Conservation (phyloP, 1,140 invertebrate genomes). For the Apis mellifera region DNA sequence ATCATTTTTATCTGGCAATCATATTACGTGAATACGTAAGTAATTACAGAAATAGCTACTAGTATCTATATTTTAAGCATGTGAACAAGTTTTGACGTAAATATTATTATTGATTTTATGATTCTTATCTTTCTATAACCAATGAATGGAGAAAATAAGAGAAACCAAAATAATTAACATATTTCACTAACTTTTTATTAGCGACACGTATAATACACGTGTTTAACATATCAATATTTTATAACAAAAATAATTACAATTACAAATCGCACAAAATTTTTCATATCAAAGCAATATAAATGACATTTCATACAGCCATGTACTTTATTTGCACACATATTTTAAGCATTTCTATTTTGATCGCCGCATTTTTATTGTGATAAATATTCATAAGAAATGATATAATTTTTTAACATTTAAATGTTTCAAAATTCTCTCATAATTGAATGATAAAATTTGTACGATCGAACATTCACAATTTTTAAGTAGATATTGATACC, state of each 20-base stretch:
- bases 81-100: not conserved
- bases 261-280: slow-evolving; percentile 41
- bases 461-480: not conserved
- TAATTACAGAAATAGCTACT: not conserved
- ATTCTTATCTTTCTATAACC: not conserved
- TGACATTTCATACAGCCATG: slow-evolving; percentile 11
- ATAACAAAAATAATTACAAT: slow-evolving; percentile 61
- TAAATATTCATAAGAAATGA: not conserved
- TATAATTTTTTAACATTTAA: not conserved
- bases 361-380: not conserved
- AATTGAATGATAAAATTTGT: not conserved
- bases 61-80: not conserved
- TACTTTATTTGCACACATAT: not conserved
- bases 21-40: not conserved
- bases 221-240: slow-evolving; percentile 33
- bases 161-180: slow-evolving; percentile 20
- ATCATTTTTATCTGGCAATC: not conserved
- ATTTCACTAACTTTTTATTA: slow-evolving; percentile 54
- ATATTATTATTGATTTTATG: not conserved
- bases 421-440: not conserved
- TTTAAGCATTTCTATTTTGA: not conserved
- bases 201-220: slow-evolving; percentile 54
- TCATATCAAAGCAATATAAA: slow-evolving; percentile 51
- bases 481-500: not conserved
- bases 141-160: not conserved